These are phyloP conservation scores for Liasis olivaceus DNA, from an alignment of 2,797 vertebrate species.

Conservation along the genomic window DNA sequence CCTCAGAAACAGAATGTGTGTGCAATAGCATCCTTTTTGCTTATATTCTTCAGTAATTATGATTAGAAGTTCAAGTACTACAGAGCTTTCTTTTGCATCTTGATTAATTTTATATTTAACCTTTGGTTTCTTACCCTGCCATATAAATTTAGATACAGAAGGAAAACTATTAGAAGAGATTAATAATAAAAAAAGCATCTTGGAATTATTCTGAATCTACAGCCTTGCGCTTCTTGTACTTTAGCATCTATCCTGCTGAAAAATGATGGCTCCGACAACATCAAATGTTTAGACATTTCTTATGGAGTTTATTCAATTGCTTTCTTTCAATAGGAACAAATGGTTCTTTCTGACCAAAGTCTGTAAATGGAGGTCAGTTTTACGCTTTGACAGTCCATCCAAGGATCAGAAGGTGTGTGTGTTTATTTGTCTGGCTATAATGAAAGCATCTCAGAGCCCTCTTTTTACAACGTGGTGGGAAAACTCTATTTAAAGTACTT, in stretches of 20 bases:
- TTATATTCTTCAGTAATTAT: no score
- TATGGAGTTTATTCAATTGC: constrained; percentile 4
- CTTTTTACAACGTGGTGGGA: background rate
- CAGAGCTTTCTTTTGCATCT: no score
- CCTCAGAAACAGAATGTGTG: no score
- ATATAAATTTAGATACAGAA: background rate
- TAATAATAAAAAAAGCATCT: background rate
- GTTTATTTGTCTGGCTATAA: constrained; percentile 1
- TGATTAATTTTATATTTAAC: no score
- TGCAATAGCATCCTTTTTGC: no score
- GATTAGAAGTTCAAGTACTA: no score
- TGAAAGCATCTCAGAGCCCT: constrained; percentile 5
- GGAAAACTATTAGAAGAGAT: background rate
- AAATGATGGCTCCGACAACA: background rate
- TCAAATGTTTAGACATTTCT: background rate
- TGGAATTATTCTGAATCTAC: background rate
- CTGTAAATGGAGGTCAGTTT: background rate
- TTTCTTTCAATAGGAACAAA: constrained; percentile 24
- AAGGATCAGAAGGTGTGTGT: background rate
- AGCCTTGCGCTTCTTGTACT: background rate
- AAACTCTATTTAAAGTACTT: background rate
- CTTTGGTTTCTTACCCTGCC: no score
- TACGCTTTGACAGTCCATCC: background rate
- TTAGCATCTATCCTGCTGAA: background rate
- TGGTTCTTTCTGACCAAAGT: background rate